Evolutionary conservation across 2,113 vertebrate species (phyloP), one percentile per base, ranked within the genome.

Genomic region (Lates calcarifer): DNA sequence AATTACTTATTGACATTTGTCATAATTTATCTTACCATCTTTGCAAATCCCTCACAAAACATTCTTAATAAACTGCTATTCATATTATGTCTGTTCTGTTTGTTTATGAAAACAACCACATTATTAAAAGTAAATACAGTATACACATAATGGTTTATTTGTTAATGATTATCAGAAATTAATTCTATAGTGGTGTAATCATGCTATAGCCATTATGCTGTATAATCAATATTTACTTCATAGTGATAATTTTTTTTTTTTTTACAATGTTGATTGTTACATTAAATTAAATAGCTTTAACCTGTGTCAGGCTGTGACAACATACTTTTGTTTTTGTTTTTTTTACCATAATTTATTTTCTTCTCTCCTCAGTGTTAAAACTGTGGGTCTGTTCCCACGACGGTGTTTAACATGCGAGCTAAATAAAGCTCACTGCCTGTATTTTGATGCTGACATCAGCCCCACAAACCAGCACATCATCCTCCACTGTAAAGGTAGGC

Each of bases 401-500:
- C 96, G 96, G 4, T 99, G 98, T 86, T 93, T 99, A 85, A 99
- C 97, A 0, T 99, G 98, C 73, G 94, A 94, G 74, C 95, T 98
- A 24, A 89, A 94, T 84, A 96, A 95, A 87, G 96, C 96, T 6
- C 94, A 95, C 72, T 99, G 97, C 81, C 94, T 96, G 0, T 99
- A 96, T 87, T 97, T 98, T 82, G 94, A 91, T 64, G 97, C 98
- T 3, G 95, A 95, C 77, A 96, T 99, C 86, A 99, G 97, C 85
- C 96, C 97, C 31, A 90, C 87, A 41, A 95, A 96, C 77, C 96
- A 96, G 69, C 95, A 99, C 89, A 93, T 98, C 62, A 93, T 98
- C 77, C 95, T 99, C 31, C 93, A 95, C 77, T 99, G 98, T 91
- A 96, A 98, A 97, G 98, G 98, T 99, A 92, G 78, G 94, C 11